Percentiles rank a stretch among this genome's conserved stretches.
Evolutionary conservation across 2,888 invertebrate species (phyloP).

Genomic region (Brenthis hecate): DNA sequence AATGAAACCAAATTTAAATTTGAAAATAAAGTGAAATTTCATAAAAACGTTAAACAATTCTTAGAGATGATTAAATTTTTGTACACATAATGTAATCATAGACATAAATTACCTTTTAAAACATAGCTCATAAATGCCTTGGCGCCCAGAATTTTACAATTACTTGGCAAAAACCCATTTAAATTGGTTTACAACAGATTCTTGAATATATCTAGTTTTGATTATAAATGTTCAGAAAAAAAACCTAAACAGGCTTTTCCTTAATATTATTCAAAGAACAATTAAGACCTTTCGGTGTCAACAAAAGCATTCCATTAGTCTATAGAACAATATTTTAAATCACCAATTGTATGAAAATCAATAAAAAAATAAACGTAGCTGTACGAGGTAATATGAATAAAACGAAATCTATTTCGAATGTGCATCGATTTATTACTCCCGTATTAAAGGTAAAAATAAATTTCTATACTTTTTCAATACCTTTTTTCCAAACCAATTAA

Average conservation of each 20-base stretch:
- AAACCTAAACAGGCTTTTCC: no score
- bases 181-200: slow-evolving; percentile 23
- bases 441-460: slow-evolving; percentile 7
- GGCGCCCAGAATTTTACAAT: slow-evolving; percentile 23
- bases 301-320: no score
- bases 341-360: no score
- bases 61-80: background rate
- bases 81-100: background rate
- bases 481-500: slow-evolving; percentile 27
- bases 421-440: background rate
- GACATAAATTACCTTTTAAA: slow-evolving; percentile 2
- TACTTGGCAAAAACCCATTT: slow-evolving; percentile 31
- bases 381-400: background rate
- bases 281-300: no score
- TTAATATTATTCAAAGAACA: no score
- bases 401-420: background rate
- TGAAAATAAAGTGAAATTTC: background rate
- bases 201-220: background rate
- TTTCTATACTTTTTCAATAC: slow-evolving; percentile 7
- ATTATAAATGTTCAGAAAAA: no score
- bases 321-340: no score
- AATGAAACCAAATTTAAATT: no score
- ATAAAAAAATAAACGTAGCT: background rate
- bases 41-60: background rate
- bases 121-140: slow-evolving; percentile 16